A percentile compares a stretch with the other conserved stretches of the same genome.
phyloP scores from a whole-genome alignment of 1,140 invertebrate genomes.

The Eupeodes corollae region DNA sequence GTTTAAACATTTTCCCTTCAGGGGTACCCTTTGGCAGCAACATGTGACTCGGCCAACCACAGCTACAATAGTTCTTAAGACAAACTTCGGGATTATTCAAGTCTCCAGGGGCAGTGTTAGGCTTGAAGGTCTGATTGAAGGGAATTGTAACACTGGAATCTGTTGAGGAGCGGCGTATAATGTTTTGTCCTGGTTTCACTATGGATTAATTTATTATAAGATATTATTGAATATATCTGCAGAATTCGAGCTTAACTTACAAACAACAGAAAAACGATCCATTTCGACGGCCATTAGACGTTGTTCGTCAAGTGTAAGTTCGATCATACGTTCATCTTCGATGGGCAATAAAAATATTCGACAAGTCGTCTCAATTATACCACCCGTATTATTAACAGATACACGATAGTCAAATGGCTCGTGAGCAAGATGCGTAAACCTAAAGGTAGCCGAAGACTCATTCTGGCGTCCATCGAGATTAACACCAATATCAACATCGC shows the following conservation, averaged over 20 bases:
- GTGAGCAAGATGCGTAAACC: constrained; percentile 39
- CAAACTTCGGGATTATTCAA: constrained; percentile 21
- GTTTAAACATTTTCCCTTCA: constrained; percentile 35
- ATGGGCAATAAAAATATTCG: constrained; percentile 40
- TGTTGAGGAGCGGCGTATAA: constrained; percentile 42
- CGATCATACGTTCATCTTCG: constrained; percentile 33
- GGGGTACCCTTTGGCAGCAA: constrained; percentile 39
- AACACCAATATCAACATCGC: constrained; percentile 42
- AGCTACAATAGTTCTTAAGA: constrained; percentile 43
- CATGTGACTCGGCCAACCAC: constrained; percentile 45
- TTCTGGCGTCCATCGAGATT: constrained; percentile 42
- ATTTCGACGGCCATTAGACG: constrained; percentile 37
- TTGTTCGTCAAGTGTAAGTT: constrained; percentile 34
- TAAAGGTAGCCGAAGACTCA: constrained; percentile 27
- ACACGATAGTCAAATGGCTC: constrained; percentile 37
- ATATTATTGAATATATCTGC: background rate
- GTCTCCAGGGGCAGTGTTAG: constrained; percentile 27
- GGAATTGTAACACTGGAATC: constrained; percentile 53
- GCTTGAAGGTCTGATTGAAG: constrained; percentile 50
- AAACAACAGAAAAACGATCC: constrained; percentile 35
- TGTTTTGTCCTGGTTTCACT: constrained; percentile 47
- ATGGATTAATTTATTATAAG: background rate
- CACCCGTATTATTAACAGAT: constrained; percentile 1
- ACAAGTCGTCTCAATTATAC: constrained; percentile 23
- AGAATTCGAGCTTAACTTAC: constrained; percentile 20